Evolutionary conservation across 2,113 vertebrate genomes (phyloP).

Genomic region (Halcyon malimbica): DNA sequence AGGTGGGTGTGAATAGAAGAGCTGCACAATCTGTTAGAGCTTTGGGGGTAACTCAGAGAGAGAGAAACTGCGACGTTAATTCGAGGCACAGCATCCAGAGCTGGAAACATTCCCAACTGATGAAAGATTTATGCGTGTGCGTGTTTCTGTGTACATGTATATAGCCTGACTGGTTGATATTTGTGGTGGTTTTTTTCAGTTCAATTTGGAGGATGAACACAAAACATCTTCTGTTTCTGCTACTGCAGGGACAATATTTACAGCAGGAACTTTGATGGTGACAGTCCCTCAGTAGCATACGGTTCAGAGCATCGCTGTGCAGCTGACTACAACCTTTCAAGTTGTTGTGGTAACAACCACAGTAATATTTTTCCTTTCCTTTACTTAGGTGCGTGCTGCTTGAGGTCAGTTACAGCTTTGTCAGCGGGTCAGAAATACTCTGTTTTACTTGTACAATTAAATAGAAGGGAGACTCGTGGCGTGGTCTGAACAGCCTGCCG

Average conservation of each 20-base stretch:
- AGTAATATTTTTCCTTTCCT: not conserved
- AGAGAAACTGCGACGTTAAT: not conserved
- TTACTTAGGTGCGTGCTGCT: not conserved
- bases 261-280: not conserved
- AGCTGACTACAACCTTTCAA: not conserved
- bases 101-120: not conserved
- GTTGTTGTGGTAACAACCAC: not conserved
- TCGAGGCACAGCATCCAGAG: not conserved
- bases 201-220: not conserved
- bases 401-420: not conserved
- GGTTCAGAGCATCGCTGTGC: not conserved
- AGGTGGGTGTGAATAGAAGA: not conserved
- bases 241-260: conserved; percentile 10
- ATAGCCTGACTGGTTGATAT: not conserved
- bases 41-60: not conserved
- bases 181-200: not conserved
- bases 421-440: not conserved
- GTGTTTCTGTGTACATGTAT: not conserved
- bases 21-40: not conserved
- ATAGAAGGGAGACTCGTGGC: not conserved
- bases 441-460: not conserved
- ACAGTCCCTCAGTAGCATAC: not conserved
- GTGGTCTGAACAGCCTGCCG: not conserved
- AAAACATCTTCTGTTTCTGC: not conserved
- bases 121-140: not conserved